phyloP scores from a whole-genome alignment of 2,888 invertebrate species.

The Mimachlamys varia region DNA sequence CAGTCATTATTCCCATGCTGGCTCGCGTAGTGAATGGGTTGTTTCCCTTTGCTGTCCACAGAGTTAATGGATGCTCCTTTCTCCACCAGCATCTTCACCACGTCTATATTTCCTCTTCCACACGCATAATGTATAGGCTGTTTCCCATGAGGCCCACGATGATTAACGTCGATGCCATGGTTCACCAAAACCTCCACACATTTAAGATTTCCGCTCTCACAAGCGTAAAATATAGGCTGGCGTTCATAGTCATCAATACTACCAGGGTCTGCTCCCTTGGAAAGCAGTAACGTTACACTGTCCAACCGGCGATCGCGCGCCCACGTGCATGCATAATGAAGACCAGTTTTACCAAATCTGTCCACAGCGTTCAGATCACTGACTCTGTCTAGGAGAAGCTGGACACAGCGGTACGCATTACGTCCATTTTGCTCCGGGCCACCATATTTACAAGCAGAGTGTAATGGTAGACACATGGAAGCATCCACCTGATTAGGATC shows the following conservation, averaged over 20 bases:
- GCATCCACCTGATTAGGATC: not conserved
- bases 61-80: conserved; percentile 26
- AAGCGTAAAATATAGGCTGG: conserved; percentile 44
- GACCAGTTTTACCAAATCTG: conserved; percentile 48
- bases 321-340: conserved; percentile 48
- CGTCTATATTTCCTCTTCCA: conserved; percentile 37
- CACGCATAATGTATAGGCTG: conserved; percentile 43
- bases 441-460: not conserved
- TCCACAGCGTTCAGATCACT: conserved; percentile 52
- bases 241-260: conserved; percentile 37
- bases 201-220: conserved; percentile 35
- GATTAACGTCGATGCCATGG: conserved; percentile 38
- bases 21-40: conserved; percentile 47
- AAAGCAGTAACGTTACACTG: conserved; percentile 37
- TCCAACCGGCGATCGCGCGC: conserved; percentile 31
- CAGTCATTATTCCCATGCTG: conserved; percentile 46
- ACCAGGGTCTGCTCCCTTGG: conserved; percentile 38
- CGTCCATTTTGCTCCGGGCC: not conserved
- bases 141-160: not conserved
- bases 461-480: conserved; percentile 19
- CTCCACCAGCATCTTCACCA: conserved; percentile 32
- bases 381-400: conserved; percentile 2
- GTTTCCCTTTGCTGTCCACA: conserved; percentile 42
- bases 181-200: conserved; percentile 38
- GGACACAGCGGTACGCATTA: not conserved